These are phyloP conservation scores for Diabrotica virgifera DNA, from an alignment of 1,140 invertebrate species.

Conservation along the genomic window DNA sequence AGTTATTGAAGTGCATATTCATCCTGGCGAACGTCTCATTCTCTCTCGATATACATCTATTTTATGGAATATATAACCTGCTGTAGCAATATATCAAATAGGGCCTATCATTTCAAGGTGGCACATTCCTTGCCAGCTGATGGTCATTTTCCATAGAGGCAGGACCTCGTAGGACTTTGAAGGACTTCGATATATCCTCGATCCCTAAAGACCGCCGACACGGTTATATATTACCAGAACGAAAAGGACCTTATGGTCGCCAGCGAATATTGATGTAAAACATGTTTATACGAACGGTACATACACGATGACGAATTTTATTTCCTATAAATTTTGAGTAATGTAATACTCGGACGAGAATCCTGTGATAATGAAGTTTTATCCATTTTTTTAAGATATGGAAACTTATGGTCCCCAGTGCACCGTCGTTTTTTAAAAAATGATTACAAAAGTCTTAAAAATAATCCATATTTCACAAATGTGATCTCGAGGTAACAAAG, in stretches of 20 bases:
- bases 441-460: too few species aligned
- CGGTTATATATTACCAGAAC: slow-evolving; percentile 1
- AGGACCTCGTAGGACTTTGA: slow-evolving; percentile 9
- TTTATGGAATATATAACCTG: slow-evolving; percentile 37
- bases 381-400: too few species aligned
- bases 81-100: slow-evolving; percentile 38
- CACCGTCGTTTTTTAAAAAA: too few species aligned
- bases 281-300: slow-evolving; percentile 19
- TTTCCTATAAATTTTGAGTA: slow-evolving; percentile 5
- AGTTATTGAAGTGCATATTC: too few species aligned
- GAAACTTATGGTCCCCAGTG: too few species aligned
- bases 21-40: too few species aligned
- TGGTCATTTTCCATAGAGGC: slow-evolving; percentile 11
- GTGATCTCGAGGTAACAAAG: too few species aligned
- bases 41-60: slow-evolving; percentile 5
- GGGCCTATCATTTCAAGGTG: slow-evolving; percentile 40
- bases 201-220: slow-evolving; percentile 4
- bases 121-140: slow-evolving; percentile 21
- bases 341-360: too few species aligned
- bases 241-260: not conserved
- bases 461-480: too few species aligned
- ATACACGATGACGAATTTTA: slow-evolving; percentile 14
- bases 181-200: slow-evolving; percentile 18
- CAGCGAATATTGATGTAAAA: slow-evolving; percentile 24
- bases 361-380: too few species aligned